Evolutionary conservation across 2,797 vertebrate genomes (phyloP).

Genomic region (Urophycis tenuis): DNA sequence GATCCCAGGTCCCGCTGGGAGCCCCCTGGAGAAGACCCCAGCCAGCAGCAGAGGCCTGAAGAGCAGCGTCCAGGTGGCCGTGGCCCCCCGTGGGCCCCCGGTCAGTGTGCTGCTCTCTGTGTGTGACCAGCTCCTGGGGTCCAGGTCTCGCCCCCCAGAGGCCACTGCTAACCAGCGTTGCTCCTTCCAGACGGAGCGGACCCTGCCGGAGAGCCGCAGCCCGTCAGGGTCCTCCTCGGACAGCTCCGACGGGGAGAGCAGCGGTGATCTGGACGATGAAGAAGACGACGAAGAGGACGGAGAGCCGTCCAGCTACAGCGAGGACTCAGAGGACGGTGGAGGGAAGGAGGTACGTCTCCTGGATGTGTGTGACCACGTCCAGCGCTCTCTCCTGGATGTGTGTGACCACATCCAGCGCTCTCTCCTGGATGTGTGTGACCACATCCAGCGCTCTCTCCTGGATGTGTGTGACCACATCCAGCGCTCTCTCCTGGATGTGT

Average conservation of each 20-base stretch:
- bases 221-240: conserved; percentile 85
- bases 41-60: conserved; percentile 66
- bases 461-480: neutral
- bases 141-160: too few species aligned
- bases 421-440: too few species aligned
- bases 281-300: conserved; percentile 80
- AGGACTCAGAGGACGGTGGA: conserved; percentile 75
- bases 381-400: too few species aligned
- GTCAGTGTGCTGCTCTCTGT: too few species aligned
- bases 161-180: neutral
- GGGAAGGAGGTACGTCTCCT: too few species aligned
- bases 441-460: too few species aligned
- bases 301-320: conserved; percentile 80
- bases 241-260: conserved; percentile 78
- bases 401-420: too few species aligned
- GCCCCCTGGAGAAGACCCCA: conserved; percentile 66
- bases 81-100: too few species aligned
- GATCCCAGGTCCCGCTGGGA: conserved; percentile 45
- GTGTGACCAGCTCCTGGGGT: too few species aligned
- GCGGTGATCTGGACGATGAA: conserved; percentile 84
- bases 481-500: neutral
- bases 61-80: too few species aligned
- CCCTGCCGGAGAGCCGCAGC: conserved; percentile 78
- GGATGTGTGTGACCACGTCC: conserved; percentile 59
- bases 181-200: conserved; percentile 66